Conservation (phyloP, 2,888 invertebrate species). For the Cancer borealis region DNA sequence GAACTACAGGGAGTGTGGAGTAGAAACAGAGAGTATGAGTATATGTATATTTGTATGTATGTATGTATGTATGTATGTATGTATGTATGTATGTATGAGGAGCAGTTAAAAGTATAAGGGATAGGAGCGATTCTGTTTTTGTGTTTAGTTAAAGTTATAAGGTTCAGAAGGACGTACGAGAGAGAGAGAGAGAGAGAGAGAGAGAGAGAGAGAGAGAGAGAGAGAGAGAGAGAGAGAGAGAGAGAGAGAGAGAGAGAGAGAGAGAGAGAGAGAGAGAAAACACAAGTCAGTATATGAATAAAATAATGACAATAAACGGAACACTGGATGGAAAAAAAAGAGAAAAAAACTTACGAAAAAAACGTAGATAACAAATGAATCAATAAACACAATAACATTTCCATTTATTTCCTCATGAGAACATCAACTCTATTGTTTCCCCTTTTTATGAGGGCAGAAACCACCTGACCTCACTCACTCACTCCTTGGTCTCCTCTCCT, state of each 20-base stretch:
- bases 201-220: slow-evolving; percentile 11
- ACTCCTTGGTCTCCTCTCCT: no score
- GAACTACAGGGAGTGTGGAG: background rate
- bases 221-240: slow-evolving; percentile 41
- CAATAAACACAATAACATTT: background rate
- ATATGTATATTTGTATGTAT: no score
- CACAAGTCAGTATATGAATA: background rate
- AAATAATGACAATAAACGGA: background rate
- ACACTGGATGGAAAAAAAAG: background rate
- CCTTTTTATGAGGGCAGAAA: no score
- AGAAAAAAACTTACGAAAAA: slow-evolving; percentile 1
- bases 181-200: slow-evolving; percentile 25
- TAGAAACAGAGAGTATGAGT: slow-evolving; percentile 14
- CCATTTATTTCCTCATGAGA: no score
- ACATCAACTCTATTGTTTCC: no score
- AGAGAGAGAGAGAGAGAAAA: slow-evolving; percentile 51
- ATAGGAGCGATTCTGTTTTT: no score
- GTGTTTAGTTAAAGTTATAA: no score
- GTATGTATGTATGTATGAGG: no score
- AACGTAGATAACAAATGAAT: background rate
- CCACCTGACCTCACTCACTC: no score
- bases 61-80: no score
- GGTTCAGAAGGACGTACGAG: background rate
- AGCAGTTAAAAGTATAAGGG: no score
- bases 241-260: slow-evolving; percentile 47